A percentile compares a stretch with the other conserved stretches of the same genome.
These are phyloP conservation scores for Lasioglossum albipes DNA, from an alignment of 1,140 invertebrate genomes.

Conservation along the genomic window DNA sequence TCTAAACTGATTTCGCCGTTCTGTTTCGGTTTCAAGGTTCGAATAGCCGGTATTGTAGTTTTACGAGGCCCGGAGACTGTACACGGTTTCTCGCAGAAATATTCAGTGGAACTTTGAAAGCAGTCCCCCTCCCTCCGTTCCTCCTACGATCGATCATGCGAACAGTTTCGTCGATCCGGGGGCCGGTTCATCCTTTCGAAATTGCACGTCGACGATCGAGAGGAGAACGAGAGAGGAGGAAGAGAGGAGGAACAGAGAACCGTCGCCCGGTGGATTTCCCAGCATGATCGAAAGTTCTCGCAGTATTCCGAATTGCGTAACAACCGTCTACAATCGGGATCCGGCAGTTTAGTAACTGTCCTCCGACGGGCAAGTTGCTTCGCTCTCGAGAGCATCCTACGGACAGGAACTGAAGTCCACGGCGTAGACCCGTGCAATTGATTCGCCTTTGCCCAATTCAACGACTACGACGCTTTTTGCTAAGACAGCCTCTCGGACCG, in stretches of 20 bases:
- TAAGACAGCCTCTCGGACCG: neutral
- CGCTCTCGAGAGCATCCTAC: slow-evolving; percentile 7
- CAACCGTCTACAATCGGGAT: slow-evolving; percentile 36
- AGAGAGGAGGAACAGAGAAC: neutral
- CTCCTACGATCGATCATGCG: slow-evolving; percentile 6
- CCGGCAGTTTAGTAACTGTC: slow-evolving; percentile 41
- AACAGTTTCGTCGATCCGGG: slow-evolving; percentile 1
- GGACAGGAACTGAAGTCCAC: slow-evolving; percentile 12
- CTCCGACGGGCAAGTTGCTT: slow-evolving; percentile 18
- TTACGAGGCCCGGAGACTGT: neutral
- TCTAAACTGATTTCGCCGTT: neutral
- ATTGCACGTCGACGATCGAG: slow-evolving; percentile 16
- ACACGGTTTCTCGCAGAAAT: neutral
- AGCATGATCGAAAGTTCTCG: slow-evolving; percentile 47
- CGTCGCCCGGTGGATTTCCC: slow-evolving; percentile 23
- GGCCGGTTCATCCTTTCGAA: slow-evolving; percentile 16
- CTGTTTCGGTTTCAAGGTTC: neutral
- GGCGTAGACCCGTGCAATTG: slow-evolving; percentile 27
- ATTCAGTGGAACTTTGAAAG: slow-evolving; percentile 5
- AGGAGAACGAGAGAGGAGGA: too few species aligned
- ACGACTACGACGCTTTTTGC: slow-evolving; percentile 14
- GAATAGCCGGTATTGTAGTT: neutral
- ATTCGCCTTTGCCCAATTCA: slow-evolving; percentile 26
- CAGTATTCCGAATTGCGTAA: slow-evolving; percentile 42
- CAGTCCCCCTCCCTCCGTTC: neutral